phyloP scores from a whole-genome alignment of 2,797 vertebrate species.

The Microctenopoma steveboyesi region DNA sequence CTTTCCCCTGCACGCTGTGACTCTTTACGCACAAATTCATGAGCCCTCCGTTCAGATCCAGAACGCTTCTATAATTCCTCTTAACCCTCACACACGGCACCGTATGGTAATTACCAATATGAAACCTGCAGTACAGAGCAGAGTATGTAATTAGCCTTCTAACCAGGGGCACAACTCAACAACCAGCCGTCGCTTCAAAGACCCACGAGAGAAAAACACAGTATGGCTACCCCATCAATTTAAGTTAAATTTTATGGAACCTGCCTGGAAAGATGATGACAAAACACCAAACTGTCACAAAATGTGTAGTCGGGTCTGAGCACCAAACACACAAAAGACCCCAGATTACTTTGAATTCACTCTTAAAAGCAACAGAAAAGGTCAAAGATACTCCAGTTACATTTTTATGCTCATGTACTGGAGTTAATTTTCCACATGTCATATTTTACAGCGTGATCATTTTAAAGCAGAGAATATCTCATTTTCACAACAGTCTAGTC shows the following conservation, averaged over 20 bases:
- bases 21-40: conserved; percentile 15
- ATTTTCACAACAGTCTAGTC: neutral
- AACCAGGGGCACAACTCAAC: conserved; percentile 57
- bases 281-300: conserved; percentile 8
- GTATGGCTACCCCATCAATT: conserved; percentile 17
- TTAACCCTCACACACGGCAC: conserved; percentile 48
- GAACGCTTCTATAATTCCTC: conserved; percentile 59
- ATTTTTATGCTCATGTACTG: neutral
- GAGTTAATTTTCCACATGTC: neutral
- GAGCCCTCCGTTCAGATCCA: conserved; percentile 35
- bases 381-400: too few species aligned
- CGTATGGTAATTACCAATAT: conserved; percentile 73
- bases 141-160: conserved; percentile 68
- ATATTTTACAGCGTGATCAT: neutral
- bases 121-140: conserved; percentile 60
- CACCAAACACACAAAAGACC: neutral
- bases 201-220: conserved; percentile 36
- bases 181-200: conserved; percentile 55
- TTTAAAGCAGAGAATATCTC: neutral
- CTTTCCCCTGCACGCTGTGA: conserved; percentile 1
- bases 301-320: neutral
- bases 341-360: neutral
- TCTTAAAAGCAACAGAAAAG: neutral
- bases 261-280: conserved; percentile 6
- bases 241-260: conserved; percentile 19